Percentiles rank a stretch among this genome's conserved stretches.
These are phyloP conservation scores for Invenusta paracnida DNA, from an alignment of 2,888 invertebrate species.

Conservation along the genomic window DNA sequence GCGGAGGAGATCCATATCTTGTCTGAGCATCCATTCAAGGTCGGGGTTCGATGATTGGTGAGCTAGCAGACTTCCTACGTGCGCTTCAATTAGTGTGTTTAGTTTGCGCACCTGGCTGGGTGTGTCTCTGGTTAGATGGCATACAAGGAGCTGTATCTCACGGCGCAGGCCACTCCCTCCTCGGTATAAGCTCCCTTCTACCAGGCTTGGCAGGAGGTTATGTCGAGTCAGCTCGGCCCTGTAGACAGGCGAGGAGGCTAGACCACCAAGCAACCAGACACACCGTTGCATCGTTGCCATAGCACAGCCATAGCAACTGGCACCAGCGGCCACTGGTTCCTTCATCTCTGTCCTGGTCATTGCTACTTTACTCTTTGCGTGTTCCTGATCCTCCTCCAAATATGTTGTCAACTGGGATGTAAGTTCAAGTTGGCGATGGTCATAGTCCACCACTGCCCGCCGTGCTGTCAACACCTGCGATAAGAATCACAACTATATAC, in stretches of 20 bases:
- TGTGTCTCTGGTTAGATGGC: neutral
- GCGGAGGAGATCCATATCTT: neutral
- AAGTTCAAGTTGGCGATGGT: no score
- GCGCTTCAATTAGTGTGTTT: neutral
- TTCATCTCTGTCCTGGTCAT: no score
- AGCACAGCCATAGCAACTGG: slow-evolving; percentile 67
- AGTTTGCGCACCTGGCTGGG: neutral
- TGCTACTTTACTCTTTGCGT: no score
- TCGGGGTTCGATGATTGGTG: no score
- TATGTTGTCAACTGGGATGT: no score
- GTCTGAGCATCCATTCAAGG: no score
- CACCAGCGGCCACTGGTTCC: no score
- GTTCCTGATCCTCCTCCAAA: no score
- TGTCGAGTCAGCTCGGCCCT: neutral
- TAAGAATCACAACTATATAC: no score
- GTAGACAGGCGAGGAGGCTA: slow-evolving; percentile 62
- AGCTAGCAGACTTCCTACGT: neutral
- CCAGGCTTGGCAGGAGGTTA: neutral
- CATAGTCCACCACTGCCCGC: no score
- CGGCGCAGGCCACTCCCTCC: neutral
- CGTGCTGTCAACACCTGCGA: no score
- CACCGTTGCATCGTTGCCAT: slow-evolving; percentile 88
- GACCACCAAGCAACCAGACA: slow-evolving; percentile 78
- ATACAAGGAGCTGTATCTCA: neutral
- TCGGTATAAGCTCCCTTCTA: neutral